Conservation (phyloP, 2,797 vertebrate genomes). For the Gouania willdenowi region DNA sequence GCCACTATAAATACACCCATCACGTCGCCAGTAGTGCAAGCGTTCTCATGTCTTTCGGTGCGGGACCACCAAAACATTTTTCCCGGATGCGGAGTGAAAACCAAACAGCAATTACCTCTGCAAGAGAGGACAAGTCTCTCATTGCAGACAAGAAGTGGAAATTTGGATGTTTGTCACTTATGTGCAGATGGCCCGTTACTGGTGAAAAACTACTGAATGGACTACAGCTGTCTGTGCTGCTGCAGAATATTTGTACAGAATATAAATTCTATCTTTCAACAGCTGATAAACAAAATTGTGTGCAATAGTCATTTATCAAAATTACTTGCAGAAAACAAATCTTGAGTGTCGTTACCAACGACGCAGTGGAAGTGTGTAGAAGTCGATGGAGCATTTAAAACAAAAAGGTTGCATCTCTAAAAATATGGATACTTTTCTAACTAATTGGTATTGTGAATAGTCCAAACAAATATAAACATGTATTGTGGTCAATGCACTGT, state of each 20-base stretch:
- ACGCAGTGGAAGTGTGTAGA: too few relatives aligned
- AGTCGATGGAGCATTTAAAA: too few relatives aligned
- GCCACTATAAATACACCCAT: constrained; percentile 46
- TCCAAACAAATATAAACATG: too few relatives aligned
- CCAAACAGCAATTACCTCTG: constrained; percentile 70
- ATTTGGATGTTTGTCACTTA: constrained; percentile 35
- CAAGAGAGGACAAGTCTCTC: constrained; percentile 67
- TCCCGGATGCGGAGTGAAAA: constrained; percentile 57
- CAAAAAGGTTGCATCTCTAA: too few relatives aligned
- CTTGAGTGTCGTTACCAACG: too few relatives aligned
- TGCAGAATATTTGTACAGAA: constrained; percentile 9
- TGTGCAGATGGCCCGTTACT: constrained; percentile 42
- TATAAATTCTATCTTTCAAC: constrained; percentile 20
- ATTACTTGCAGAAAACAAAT: constrained; percentile 8
- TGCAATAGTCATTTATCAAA: constrained; percentile 26
- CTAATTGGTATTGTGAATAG: too few relatives aligned
- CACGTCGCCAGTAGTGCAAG: constrained; percentile 59
- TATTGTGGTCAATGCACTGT: too few relatives aligned
- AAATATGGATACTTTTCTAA: too few relatives aligned
- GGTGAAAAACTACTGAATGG: constrained; percentile 34
- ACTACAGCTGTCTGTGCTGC: constrained; percentile 30
- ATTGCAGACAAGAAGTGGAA: constrained; percentile 22
- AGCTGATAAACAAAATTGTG: background rate
- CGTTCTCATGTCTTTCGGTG: constrained; percentile 58
- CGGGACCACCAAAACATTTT: constrained; percentile 37